Evolutionary conservation across 2,888 invertebrate species (phyloP), one percentile per base, ranked within the genome.

Genomic region (Agriotes lineatus): DNA sequence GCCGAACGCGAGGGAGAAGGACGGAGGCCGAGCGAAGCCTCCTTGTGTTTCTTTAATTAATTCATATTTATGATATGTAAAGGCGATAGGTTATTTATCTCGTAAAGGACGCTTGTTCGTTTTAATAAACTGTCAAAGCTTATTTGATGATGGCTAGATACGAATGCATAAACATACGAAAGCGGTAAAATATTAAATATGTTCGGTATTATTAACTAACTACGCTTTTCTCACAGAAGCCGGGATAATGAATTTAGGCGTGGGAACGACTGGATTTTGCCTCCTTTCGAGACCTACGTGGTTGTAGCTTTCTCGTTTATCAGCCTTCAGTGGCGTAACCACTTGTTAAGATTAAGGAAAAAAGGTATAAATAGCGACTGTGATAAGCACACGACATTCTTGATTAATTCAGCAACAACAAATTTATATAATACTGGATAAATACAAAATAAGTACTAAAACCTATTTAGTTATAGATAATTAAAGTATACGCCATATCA

Each of bases 81-180:
- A 50, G 39, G 61, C 50, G 57, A 56, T 56, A 62, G 60, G 61
- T 57, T 57, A 56, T 67, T 67, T 67, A 61, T 61, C 61, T 62
- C 62, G 33, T 37, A 56, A 54, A 39, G 37, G 30, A 42, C 52
- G 57, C 59, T 58, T 60, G 66, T 67, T 68, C 52, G 42, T 68
- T 54, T 68, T 68, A 68, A 68, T 68, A 68, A 68, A 63, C 63
- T 64, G 68, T 68, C 68, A 63, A 59, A 68, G 54, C 58, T 65
- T 63, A 68, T 68, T 59, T 58, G 68, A 63, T 50, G 57, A 58
- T 68, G 52, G 30, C 30, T 54, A 54, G 66, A 67, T 67, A 65
- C 20, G 56, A 45, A 58, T 54, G 33, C 35, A 52, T 37, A 52
- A 48, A 48, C 48, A 10, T 48, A 62, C 18, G 30, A 54, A 62